Conservation (phyloP, 1,140 invertebrate species). For the Carcinoscorpius rotundicauda region DNA sequence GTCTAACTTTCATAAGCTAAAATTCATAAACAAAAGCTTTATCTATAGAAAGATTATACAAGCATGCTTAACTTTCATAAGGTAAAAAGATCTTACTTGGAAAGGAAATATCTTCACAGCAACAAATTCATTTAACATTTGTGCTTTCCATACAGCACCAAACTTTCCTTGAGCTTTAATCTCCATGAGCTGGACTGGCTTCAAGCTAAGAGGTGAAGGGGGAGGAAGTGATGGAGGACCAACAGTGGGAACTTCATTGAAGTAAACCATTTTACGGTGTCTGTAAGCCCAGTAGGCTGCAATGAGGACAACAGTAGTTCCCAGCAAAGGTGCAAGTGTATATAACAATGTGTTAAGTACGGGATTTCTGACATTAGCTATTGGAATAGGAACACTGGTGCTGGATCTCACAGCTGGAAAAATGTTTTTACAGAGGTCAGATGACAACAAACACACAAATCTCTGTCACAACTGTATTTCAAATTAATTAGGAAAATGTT, state of each 20-base stretch:
- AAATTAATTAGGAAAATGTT: too few relatives aligned
- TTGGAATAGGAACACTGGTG: slow-evolving; percentile 11
- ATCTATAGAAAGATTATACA: too few relatives aligned
- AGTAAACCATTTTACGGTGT: slow-evolving; percentile 41
- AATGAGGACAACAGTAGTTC: slow-evolving; percentile 36
- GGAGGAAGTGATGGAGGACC: slow-evolving; percentile 31
- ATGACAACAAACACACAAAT: too few relatives aligned
- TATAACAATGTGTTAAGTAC: slow-evolving; percentile 36
- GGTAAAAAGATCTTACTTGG: slow-evolving; percentile 34
- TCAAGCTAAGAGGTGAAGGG: slow-evolving; percentile 30
- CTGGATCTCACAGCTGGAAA: slow-evolving; percentile 31
- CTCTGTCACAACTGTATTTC: too few relatives aligned
- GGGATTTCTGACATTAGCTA: slow-evolving; percentile 7
- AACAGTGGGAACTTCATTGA: slow-evolving; percentile 40
- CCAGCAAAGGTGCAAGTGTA: slow-evolving; percentile 38
- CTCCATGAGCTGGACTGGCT: slow-evolving; percentile 52
- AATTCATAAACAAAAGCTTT: too few relatives aligned
- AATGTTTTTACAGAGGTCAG: neutral
- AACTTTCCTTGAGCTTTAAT: slow-evolving; percentile 76
- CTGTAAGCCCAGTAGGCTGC: slow-evolving; percentile 45
- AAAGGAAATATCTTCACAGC: slow-evolving; percentile 63
- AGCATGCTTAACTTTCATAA: too few relatives aligned
- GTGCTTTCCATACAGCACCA: slow-evolving; percentile 88
- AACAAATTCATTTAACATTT: slow-evolving; percentile 48
- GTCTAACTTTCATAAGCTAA: too few relatives aligned